Conservation (phyloP, 2,888 invertebrate genomes). For the Patella ulyssiponensis region DNA sequence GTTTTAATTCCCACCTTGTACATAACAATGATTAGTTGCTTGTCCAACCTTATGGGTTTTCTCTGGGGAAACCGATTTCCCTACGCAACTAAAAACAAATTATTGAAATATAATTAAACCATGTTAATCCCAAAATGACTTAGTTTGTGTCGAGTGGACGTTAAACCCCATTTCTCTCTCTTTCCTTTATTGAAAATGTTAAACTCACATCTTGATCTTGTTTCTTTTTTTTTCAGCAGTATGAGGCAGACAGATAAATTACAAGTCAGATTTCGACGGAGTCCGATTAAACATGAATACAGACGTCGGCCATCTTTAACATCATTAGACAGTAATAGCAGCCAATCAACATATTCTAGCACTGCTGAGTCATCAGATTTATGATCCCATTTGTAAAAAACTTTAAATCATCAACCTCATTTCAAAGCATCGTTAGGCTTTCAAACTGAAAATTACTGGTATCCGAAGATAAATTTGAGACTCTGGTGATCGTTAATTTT, state of each 20-base stretch:
- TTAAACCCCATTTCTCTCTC: not conserved
- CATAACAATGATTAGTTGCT: no score
- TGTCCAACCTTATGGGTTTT: not conserved
- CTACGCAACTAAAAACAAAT: not conserved
- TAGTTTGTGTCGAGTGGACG: no score
- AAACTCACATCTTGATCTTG: not conserved
- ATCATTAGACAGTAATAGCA: slow-evolving; percentile 57
- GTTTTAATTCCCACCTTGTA: no score
- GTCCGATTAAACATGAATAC: slow-evolving; percentile 30
- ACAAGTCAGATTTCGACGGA: slow-evolving; percentile 36
- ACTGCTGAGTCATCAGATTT: not conserved
- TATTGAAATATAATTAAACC: no score
- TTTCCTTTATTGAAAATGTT: not conserved
- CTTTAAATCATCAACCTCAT: no score
- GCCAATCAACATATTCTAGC: slow-evolving; percentile 35
- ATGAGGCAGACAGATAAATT: slow-evolving; percentile 22
- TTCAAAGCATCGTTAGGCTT: no score
- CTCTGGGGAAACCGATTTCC: not conserved
- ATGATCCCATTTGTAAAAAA: not conserved
- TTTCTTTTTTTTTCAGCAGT: slow-evolving; percentile 21
- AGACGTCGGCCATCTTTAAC: slow-evolving; percentile 47
- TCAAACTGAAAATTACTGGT: no score
- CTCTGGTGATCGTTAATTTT: no score
- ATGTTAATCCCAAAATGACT: no score
- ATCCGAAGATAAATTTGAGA: no score